Evolutionary conservation across 64 coral and sea anemone genomes (phyloP), one percentile per base, ranked within the genome.

Genomic region (Actinia tenebrosa): DNA sequence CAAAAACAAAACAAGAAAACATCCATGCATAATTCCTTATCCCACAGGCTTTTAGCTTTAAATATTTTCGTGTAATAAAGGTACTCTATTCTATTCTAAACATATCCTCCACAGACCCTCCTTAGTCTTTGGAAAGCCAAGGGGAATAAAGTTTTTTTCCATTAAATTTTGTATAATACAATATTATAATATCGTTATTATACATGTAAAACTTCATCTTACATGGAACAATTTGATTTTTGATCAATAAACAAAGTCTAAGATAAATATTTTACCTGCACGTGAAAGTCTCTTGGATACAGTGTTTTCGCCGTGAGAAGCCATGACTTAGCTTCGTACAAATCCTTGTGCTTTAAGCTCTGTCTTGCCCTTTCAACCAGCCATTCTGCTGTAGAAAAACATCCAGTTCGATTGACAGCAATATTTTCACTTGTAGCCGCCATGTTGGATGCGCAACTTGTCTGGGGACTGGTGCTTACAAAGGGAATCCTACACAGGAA

Each of bases 281-380:
- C 86, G 71, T 86, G 86, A 27, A 98, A 98, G 86, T 98, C 88
- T 88, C 89, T 92, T 13, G 95, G 95, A 85, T 92, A 98, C 86
- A 98, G 84, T 13, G 92, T 94, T 87, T 91, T 94, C 18, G 95
- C 95, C 45, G 95, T 94, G 44, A 94, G 94, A 22, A 98, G 62
- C 95, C 95, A 98, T 18, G 92, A 85, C 86, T 98, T 98, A 11
- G 95, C 95, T 53, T 98, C 95, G 58, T 89, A 98, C 16, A 91
- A 88, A 80, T 98, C 89, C 62, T 88, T 92, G 71, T 94, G 79
- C 63, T 88, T 94, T 43, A 94, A 80, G 46, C 91, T 98, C 72
- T 98, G 60, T 71, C 88, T 91, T 47, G 95, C 89, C 91, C 92
- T 91, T 61, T 98, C 83, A 15, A 98, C 95, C 64, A 98, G 82